These are phyloP conservation scores for Ammodytes dubius DNA, from an alignment of 2,113 vertebrate species.

Conservation along the genomic window DNA sequence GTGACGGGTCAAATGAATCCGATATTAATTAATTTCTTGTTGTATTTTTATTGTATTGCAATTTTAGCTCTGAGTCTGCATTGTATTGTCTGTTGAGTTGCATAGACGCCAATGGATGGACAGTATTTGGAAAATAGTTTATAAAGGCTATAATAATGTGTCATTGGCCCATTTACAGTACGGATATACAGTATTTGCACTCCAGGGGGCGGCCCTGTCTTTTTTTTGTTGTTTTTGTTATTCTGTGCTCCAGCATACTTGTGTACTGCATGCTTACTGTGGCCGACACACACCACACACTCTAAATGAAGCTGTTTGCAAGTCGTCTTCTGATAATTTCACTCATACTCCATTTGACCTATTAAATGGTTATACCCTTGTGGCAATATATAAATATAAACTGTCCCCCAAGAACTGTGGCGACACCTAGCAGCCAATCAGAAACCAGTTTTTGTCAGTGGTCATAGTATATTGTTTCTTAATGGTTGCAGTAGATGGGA, in stretches of 20 bases:
- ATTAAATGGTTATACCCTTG: neutral
- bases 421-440: neutral
- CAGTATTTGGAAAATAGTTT: neutral
- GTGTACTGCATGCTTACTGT: no score
- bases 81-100: constrained; percentile 2
- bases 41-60: constrained; percentile 17
- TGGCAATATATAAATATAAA: neutral
- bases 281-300: no score
- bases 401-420: neutral
- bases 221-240: no score
- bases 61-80: neutral
- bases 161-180: neutral
- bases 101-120: neutral
- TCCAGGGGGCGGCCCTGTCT: no score
- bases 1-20: neutral
- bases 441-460: neutral
- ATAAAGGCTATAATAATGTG: neutral
- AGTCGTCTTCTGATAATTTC: no score
- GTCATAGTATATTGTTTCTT: constrained; percentile 29
- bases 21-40: constrained; percentile 20
- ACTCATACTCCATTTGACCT: no score
- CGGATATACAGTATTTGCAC: no score
- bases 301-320: no score
- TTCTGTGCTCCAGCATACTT: no score
- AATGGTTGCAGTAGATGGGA: constrained; percentile 39